Evolutionary conservation across 2,113 vertebrate genomes (phyloP).

Genomic region (Limnothrissa miodon): DNA sequence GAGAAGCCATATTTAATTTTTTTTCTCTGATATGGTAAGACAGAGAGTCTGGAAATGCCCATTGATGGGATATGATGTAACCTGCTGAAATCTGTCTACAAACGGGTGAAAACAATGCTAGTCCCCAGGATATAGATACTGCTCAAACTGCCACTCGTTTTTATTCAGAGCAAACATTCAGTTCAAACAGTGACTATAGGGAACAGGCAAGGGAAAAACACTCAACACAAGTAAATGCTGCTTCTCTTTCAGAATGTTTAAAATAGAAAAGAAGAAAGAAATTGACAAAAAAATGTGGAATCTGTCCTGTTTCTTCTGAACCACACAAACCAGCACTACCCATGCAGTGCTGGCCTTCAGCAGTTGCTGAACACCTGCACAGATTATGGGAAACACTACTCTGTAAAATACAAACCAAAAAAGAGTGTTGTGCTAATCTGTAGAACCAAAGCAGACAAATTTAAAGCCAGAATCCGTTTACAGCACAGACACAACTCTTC

Average conservation of each 20-base stretch:
- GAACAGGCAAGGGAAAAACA: neutral
- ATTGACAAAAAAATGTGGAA: too few relatives aligned
- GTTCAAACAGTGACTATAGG: neutral
- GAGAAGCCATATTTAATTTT: constrained; percentile 42
- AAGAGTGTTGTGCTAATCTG: too few relatives aligned
- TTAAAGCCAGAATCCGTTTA: too few relatives aligned
- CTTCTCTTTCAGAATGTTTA: neutral
- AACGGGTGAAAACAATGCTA: constrained; percentile 48
- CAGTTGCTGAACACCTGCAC: too few relatives aligned
- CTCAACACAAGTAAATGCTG: neutral
- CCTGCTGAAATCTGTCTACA: constrained; percentile 59
- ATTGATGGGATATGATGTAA: constrained; percentile 65
- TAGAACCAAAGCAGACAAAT: too few relatives aligned
- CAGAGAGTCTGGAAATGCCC: constrained; percentile 30
- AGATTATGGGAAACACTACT: too few relatives aligned
- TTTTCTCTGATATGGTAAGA: constrained; percentile 31
- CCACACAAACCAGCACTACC: neutral
- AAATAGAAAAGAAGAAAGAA: too few relatives aligned
- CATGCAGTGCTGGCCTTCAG: too few relatives aligned
- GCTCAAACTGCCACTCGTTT: constrained; percentile 27
- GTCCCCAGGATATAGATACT: constrained; percentile 40
- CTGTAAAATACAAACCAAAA: too few relatives aligned
- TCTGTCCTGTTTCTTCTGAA: too few relatives aligned
- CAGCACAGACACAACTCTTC: too few relatives aligned
- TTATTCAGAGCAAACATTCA: constrained; percentile 38